Conservation (phyloP, 2,113 vertebrate species). For the Furnarius figulus region DNA sequence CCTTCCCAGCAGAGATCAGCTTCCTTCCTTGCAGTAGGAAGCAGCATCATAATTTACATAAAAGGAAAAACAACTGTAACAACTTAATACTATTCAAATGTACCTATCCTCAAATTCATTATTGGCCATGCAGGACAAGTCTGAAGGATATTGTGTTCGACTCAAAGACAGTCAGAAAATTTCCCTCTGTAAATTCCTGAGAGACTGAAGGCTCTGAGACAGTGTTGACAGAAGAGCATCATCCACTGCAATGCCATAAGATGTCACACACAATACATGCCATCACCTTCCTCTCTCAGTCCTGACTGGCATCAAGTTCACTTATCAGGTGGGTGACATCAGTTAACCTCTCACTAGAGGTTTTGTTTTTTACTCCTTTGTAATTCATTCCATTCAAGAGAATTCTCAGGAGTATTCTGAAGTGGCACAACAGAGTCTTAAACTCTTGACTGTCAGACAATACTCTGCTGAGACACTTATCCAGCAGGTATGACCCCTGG, state of each 20-base stretch:
- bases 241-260: background rate
- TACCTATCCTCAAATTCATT: background rate
- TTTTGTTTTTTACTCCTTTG: fast-evolving
- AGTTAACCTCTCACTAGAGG: background rate
- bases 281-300: background rate
- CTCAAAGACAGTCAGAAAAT: background rate
- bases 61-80: background rate
- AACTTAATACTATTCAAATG: background rate
- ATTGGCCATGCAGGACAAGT: background rate
- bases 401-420: background rate
- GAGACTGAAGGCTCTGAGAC: background rate
- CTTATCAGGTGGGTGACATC: background rate
- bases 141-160: background rate
- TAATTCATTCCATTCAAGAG: background rate
- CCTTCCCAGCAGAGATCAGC: background rate
- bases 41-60: background rate
- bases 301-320: background rate
- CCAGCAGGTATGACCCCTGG: background rate
- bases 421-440: background rate
- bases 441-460: background rate
- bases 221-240: background rate
- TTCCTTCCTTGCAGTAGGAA: background rate
- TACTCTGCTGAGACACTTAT: background rate
- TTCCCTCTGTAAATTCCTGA: background rate
- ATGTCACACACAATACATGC: fast-evolving